Percentiles rank a stretch among this genome's conserved stretches.
Conservation (phyloP, 2,113 vertebrate genomes). For the Hippocampus abdominalis region DNA sequence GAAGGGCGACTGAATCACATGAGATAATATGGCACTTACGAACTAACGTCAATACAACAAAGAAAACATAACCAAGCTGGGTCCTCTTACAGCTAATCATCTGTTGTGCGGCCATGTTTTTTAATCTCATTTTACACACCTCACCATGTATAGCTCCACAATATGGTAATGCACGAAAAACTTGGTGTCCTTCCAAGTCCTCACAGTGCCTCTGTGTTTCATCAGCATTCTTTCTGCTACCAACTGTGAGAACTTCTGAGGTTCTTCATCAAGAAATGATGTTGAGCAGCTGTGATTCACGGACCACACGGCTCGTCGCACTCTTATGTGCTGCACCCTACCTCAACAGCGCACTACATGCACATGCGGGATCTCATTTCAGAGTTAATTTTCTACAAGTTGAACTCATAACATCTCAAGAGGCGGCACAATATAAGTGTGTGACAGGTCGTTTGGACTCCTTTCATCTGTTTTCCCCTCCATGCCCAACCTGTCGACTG, state of each 20-base stretch:
- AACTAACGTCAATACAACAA: too few relatives aligned
- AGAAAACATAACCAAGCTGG: too few relatives aligned
- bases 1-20: too few relatives aligned
- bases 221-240: slow-evolving; percentile 56
- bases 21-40: too few relatives aligned
- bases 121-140: background rate
- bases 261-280: slow-evolving; percentile 64
- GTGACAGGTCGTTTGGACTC: slow-evolving; percentile 50
- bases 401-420: slow-evolving; percentile 36
- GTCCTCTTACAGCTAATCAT: too few relatives aligned
- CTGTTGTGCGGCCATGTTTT: background rate
- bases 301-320: slow-evolving; percentile 49
- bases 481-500: slow-evolving; percentile 45
- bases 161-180: background rate
- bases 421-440: slow-evolving; percentile 59
- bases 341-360: slow-evolving; percentile 47
- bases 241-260: slow-evolving; percentile 43
- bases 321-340: slow-evolving; percentile 24
- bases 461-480: slow-evolving; percentile 60
- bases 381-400: slow-evolving; percentile 33
- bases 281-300: slow-evolving; percentile 57
- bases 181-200: slow-evolving; percentile 44
- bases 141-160: background rate
- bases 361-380: slow-evolving; percentile 44
- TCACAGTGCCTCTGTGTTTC: slow-evolving; percentile 58